These are phyloP conservation scores for Apocheima hispidaria DNA, from an alignment of 2,888 invertebrate genomes.

Conservation along the genomic window DNA sequence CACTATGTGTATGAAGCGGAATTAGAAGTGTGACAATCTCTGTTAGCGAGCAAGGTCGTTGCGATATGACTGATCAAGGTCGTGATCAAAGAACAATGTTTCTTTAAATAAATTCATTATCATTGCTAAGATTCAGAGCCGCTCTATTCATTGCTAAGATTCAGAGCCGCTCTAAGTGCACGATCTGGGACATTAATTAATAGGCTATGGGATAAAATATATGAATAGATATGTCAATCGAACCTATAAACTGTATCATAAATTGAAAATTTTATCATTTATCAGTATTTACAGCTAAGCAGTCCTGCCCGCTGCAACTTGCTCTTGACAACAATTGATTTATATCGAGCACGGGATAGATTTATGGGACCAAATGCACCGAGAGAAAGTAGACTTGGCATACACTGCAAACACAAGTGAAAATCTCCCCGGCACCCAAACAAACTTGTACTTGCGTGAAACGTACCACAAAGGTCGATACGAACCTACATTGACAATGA, in stretches of 20 bases:
- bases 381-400: slow-evolving; percentile 73
- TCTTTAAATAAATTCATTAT: slow-evolving; percentile 17
- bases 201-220: not conserved
- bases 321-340: slow-evolving; percentile 55
- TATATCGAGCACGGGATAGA: slow-evolving; percentile 54
- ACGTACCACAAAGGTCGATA: slow-evolving; percentile 52
- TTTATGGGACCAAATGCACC: slow-evolving; percentile 57
- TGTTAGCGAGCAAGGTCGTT: slow-evolving; percentile 64
- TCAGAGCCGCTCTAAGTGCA: not conserved
- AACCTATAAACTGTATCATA: slow-evolving; percentile 21
- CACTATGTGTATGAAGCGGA: slow-evolving; percentile 64
- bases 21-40: slow-evolving; percentile 65
- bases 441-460: slow-evolving; percentile 56
- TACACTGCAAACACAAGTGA: slow-evolving; percentile 59
- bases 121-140: not conserved
- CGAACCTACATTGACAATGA: slow-evolving; percentile 56
- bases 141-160: not conserved
- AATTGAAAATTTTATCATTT: slow-evolving; percentile 23
- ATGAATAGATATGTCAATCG: slow-evolving; percentile 1
- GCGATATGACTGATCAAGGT: slow-evolving; percentile 67
- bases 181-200: not conserved
- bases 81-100: slow-evolving; percentile 54
- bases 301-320: slow-evolving; percentile 34
- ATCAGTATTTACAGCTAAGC: slow-evolving; percentile 25
- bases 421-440: slow-evolving; percentile 53